Conservation (phyloP, 2,888 invertebrate species). For the Loripinus fragilis region DNA sequence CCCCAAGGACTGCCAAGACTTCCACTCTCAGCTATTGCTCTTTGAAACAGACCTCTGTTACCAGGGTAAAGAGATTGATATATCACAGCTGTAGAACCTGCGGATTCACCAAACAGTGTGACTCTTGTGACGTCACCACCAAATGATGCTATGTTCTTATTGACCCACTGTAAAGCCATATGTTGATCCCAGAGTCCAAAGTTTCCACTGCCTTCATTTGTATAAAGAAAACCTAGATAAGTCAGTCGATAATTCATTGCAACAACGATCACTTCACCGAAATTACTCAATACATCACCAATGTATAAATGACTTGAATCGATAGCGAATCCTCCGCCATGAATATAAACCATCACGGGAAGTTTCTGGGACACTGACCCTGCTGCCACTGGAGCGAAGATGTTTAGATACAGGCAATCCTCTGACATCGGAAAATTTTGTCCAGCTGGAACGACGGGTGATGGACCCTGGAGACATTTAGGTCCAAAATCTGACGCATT, state of each 20-base stretch:
- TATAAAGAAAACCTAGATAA: too few species aligned
- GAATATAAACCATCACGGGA: not conserved
- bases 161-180: not conserved
- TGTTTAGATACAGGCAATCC: not conserved
- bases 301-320: not conserved
- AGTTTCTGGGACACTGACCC: not conserved
- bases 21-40: not conserved
- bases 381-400: not conserved
- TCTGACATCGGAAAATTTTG: not conserved
- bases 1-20: not conserved
- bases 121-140: not conserved
- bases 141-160: constrained; percentile 1
- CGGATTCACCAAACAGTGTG: not conserved
- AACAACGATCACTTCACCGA: too few species aligned
- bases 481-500: not conserved
- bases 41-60: not conserved
- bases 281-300: not conserved
- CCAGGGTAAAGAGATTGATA: not conserved
- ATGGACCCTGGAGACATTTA: not conserved
- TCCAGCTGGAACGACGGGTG: not conserved
- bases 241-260: too few species aligned
- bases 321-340: not conserved
- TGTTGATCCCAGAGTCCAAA: constrained; percentile 9
- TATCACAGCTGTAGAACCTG: not conserved
- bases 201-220: not conserved